Evolutionary conservation across 2,888 invertebrate genomes (phyloP).

Genomic region (Dryocosmus kuriphilus): DNA sequence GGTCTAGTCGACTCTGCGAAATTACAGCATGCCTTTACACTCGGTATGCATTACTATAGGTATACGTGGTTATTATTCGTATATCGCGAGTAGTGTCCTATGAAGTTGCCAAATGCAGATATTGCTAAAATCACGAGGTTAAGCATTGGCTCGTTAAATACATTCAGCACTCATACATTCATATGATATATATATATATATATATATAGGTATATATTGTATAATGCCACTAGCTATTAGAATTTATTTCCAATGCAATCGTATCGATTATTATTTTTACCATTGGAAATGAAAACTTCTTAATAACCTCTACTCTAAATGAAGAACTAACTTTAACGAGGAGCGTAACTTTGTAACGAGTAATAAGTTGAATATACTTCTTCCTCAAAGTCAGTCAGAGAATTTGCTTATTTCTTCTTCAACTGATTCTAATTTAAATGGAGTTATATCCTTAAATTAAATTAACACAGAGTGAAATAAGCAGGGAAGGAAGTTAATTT

Average conservation of each 20-base stretch:
- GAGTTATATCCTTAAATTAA: not conserved
- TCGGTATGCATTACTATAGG: constrained; percentile 33
- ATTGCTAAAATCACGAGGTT: not conserved
- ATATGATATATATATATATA: not conserved
- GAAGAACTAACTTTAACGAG: constrained; percentile 11
- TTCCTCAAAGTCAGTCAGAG: not conserved
- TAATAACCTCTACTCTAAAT: constrained; percentile 11
- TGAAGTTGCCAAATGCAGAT: constrained; percentile 22
- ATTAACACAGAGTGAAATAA: not conserved
- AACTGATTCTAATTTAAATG: not conserved
- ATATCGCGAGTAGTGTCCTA: constrained; percentile 9
- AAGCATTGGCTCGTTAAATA: constrained; percentile 1
- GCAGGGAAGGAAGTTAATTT: not conserved
- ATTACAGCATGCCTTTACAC: constrained; percentile 55
- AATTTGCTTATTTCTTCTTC: constrained; percentile 3
- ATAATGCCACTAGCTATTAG: not conserved
- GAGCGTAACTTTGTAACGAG: constrained; percentile 10
- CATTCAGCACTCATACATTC: not conserved
- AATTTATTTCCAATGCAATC: constrained; percentile 5
- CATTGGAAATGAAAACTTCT: constrained; percentile 22
- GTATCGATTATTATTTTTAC: not conserved
- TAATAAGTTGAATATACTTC: constrained; percentile 18
- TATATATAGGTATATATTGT: too few species aligned
- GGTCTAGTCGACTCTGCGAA: constrained; percentile 53
- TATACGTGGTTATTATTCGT: constrained; percentile 45